Evolutionary conservation across 2,797 vertebrate genomes (phyloP).

Genomic region (Harpagifer antarcticus): DNA sequence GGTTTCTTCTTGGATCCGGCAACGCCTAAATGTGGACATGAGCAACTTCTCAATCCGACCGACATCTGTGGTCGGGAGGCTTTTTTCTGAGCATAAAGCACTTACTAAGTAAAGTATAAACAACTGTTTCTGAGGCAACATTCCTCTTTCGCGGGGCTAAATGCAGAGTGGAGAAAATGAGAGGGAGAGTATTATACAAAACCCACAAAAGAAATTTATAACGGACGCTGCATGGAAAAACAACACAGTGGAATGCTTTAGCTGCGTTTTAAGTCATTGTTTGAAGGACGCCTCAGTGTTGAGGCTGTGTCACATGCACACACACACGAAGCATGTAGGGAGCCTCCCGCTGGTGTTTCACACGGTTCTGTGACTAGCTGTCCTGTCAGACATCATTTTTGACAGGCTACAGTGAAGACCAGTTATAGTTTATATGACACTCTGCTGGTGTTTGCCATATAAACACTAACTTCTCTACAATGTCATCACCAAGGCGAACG

Average conservation of each 20-base stretch:
- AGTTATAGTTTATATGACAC: neutral
- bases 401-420: constrained; percentile 12
- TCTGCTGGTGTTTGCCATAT: constrained; percentile 33
- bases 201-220: constrained; percentile 46
- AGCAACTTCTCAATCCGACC: constrained; percentile 61
- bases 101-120: constrained; percentile 71
- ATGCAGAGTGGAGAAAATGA: constrained; percentile 46
- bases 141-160: constrained; percentile 55
- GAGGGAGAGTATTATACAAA: constrained; percentile 34
- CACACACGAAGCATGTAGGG: constrained; percentile 9
- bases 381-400: constrained; percentile 28
- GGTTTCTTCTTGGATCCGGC: constrained; percentile 49
- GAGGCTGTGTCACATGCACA: constrained; percentile 42
- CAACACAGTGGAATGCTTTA: constrained; percentile 53
- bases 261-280: constrained; percentile 48
- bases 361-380: constrained; percentile 21
- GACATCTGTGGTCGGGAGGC: constrained; percentile 59
- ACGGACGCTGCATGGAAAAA: constrained; percentile 37
- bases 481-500: neutral
- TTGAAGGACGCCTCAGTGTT: constrained; percentile 50
- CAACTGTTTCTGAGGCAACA: constrained; percentile 62
- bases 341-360: constrained; percentile 29
- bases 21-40: constrained; percentile 62
- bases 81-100: constrained; percentile 61
- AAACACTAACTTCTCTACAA: constrained; percentile 14